Base-by-base conservation (phyloP, 1,140 invertebrate species). In the Leptinotarsa undecemlineata region DNA sequence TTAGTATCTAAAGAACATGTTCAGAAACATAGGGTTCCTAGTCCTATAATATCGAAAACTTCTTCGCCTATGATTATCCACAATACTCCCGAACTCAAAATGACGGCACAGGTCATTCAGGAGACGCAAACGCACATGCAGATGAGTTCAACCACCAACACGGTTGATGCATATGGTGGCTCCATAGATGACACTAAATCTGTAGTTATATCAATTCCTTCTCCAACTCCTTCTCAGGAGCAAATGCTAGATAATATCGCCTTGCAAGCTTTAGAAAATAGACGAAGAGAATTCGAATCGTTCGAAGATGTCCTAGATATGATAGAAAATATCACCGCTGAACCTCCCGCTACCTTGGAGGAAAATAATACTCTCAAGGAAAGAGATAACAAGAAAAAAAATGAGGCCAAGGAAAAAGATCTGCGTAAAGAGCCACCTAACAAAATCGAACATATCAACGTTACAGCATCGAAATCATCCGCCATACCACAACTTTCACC, bases 221-320 rank as follows among this genome's bases (percentile, higher is more conserved):
- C 89, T 6, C 88, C 89, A 13, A 89, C 88, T 13, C 88, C 89
- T 4, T 89, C 88, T 1, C 88, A 90, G 82, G 88, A 89, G 79
- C 85, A 88, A 80, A 89, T 89, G 83, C 81, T 90, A 14, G 88
- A 90, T 80, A 88, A 89, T 78, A 88, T 90, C 21, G 88, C 88
- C 0, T 85, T 89, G 83, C 87, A 88, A 79, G 88, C 88, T 62
- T 85, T 85, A 61, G 83, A 88, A 77, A 84, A 85, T 6, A 85
- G 87, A 77, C 82, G 86, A 20, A 87, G 88, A 75, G 88, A 87
- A 72, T 88, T 89, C 48, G 90, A 92, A 76, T 88, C 88, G 3
- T 89, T 91, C 42, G 90, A 92, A 79, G 90, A 91, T 79, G 90
- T 92, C 82, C 82, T 92, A 2, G 89, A 91, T 78, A 91, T 92